Evolutionary conservation across 2,113 vertebrate genomes (phyloP).

Genomic region (Lagopus muta): DNA sequence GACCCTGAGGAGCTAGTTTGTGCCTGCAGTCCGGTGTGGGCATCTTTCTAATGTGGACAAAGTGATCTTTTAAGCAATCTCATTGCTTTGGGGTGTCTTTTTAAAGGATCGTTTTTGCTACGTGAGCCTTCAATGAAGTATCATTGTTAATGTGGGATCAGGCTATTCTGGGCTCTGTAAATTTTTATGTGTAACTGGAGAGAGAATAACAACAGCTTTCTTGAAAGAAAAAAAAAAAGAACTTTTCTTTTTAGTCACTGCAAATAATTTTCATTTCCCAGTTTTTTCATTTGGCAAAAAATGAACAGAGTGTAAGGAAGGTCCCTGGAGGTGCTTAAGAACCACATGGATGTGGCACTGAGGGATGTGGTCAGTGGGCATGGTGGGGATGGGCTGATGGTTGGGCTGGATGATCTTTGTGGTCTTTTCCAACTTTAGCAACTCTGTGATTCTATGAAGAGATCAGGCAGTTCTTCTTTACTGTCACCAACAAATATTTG

Average conservation of each 20-base stretch:
- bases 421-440: too few species aligned
- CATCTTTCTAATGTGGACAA: not conserved
- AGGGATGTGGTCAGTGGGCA: too few species aligned
- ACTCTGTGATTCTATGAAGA: not conserved
- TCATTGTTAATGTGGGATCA: not conserved
- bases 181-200: not conserved
- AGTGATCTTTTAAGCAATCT: not conserved
- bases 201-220: not conserved
- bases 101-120: not conserved
- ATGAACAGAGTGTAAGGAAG: not conserved
- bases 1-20: not conserved
- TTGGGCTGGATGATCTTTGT: too few species aligned
- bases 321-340: too few species aligned
- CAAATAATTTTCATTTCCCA: not conserved
- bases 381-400: too few species aligned
- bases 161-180: not conserved
- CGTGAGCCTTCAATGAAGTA: fast-evolving
- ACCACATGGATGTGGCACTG: too few species aligned
- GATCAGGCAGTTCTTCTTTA: not conserved
- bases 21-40: fast-evolving
- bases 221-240: not conserved
- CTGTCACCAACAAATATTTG: not conserved
- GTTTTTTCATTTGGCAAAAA: not conserved
- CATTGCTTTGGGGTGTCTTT: not conserved
- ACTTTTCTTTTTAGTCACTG: not conserved